These are phyloP conservation scores for Leucoraja erinaceus DNA, from an alignment of 2,113 vertebrate species.

Conservation along the genomic window DNA sequence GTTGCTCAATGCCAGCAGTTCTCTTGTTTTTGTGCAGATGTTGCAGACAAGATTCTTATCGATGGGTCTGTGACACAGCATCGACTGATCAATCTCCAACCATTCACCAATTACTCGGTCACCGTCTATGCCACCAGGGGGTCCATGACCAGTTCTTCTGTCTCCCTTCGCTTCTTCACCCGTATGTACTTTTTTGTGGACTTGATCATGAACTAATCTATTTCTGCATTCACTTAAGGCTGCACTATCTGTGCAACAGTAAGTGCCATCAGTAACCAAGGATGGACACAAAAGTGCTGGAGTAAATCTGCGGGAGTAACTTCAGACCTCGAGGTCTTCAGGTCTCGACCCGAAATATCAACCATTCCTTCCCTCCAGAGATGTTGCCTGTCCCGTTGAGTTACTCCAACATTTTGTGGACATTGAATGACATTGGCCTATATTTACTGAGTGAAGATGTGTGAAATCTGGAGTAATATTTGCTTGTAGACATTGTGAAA, in stretches of 20 bases:
- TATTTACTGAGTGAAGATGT: no score
- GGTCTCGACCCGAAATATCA: no score
- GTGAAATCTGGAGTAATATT: no score
- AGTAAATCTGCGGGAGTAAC: no score
- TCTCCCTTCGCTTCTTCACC: slow-evolving; percentile 82
- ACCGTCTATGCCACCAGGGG: slow-evolving; percentile 81
- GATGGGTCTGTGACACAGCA: slow-evolving; percentile 78
- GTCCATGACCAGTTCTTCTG: slow-evolving; percentile 75
- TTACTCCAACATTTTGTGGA: no score
- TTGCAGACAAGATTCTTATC: slow-evolving; percentile 82
- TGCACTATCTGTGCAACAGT: neutral
- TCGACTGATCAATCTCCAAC: slow-evolving; percentile 74
- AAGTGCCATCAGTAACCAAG: slow-evolving; percentile 15
- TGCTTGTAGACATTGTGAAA: no score
- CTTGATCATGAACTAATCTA: no score
- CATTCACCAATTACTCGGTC: slow-evolving; percentile 77
- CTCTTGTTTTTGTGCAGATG: slow-evolving; percentile 54
- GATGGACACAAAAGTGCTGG: no score
- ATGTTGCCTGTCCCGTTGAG: no score
- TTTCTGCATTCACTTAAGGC: neutral
- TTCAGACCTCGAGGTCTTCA: no score
- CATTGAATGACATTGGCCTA: no score
- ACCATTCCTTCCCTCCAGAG: no score
- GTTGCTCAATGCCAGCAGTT: neutral
- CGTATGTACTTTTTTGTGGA: slow-evolving; percentile 59